Percentiles rank a stretch among this genome's conserved stretches.
phyloP scores from a whole-genome alignment of 2,113 vertebrate genomes.

The Bos taurus region DNA sequence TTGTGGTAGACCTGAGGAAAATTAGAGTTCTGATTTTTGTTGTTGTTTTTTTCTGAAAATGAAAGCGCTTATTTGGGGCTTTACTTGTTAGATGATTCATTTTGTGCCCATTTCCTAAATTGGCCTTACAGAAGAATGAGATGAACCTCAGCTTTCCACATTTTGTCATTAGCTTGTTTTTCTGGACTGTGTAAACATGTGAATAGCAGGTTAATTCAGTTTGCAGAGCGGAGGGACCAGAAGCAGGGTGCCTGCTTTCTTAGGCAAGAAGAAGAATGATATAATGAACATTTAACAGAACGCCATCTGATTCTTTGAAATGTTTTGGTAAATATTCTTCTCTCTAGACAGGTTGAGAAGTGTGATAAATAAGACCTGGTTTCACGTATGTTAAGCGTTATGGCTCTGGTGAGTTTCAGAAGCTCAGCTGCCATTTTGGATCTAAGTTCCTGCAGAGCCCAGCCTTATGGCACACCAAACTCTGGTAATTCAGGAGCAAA shows the following conservation, averaged over 20 bases:
- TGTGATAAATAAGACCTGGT: neutral
- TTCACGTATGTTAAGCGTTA: neutral
- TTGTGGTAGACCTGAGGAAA: constrained; percentile 30
- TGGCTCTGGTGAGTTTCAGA: constrained; percentile 16
- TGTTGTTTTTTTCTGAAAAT: constrained; percentile 54
- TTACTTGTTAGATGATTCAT: constrained; percentile 47
- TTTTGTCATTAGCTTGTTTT: constrained; percentile 37
- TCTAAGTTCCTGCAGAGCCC: constrained; percentile 37
- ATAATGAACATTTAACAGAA: neutral
- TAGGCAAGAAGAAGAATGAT: neutral
- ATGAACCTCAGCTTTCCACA: constrained; percentile 1
- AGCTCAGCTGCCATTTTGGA: constrained; percentile 62
- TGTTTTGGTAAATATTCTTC: neutral
- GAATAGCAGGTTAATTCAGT: constrained; percentile 46
- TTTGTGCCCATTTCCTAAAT: constrained; percentile 44
- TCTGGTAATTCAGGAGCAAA: neutral
- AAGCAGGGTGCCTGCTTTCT: neutral
- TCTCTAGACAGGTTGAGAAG: neutral
- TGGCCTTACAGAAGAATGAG: constrained; percentile 6
- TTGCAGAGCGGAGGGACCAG: neutral
- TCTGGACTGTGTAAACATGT: constrained; percentile 32
- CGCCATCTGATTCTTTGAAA: neutral
- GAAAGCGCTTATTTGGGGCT: constrained; percentile 42
- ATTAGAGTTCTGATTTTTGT: constrained; percentile 49
- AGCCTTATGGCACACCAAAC: neutral